Base-by-base conservation (phyloP, 2,888 invertebrate genomes). In the Trichogramma dendrolimi region DNA sequence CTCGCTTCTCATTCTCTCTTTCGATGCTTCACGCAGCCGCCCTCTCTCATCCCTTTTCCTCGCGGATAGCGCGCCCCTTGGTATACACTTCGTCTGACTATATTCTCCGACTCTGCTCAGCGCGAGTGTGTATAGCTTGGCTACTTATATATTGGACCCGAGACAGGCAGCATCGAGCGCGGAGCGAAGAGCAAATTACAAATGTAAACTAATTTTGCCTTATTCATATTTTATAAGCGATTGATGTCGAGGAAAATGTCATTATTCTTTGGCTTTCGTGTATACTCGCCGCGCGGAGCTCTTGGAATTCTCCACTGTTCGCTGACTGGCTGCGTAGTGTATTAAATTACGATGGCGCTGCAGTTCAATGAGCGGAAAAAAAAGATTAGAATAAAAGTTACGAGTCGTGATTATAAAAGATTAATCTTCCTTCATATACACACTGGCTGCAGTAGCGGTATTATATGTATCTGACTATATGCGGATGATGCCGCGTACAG, bases 81-180 rank as follows among this genome's bases (percentile, higher is more conserved):
- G 27, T 27, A 27, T 27, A 27, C 27, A 27, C 27, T 27, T 27
- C 27, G 27, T 27, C 27, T 44, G 44, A 8, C 10, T 7, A 8
- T 7, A 46, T 46, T 43, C 54, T 55, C 55, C 38, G 44, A 8
- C 75, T 76, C 77, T 75, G 77, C 77, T 75, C 77, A 73, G 72
- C 69, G 70, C 71, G 71, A 27, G 27, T 27, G 27, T 27, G 27
- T 27, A 69, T 69, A 70, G 68, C 69, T 55, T 73, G 67, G 67
- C 75, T 76, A 76, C 76, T 78, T 74, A 27, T 27, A 27, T 27
- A 73, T 68, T 69, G 71, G 69, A 38, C 10, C 10, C 67, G 60
- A 70, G 70, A 71, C 69, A 69, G 63, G 11, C 5, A 47, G 47
- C 47, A 10, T 10, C 47, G 41, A 49, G 39, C 38, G 40, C 4